A percentile compares a stretch with the other conserved stretches of the same genome.
Conservation (phyloP, 2,113 vertebrate species). For the Gambusia holbrooki region DNA sequence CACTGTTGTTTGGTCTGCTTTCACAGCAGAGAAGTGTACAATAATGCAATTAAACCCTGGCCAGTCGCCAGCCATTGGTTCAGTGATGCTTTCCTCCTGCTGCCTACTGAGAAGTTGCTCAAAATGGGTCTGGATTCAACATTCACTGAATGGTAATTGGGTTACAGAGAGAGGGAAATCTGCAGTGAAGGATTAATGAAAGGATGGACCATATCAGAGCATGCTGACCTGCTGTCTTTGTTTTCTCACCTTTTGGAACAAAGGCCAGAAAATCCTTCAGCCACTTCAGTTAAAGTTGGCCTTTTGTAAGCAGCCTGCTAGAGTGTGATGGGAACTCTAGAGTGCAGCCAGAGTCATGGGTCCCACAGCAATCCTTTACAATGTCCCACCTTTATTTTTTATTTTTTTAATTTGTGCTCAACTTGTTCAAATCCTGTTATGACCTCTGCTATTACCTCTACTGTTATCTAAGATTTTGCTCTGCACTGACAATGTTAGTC, state of each 20-base stretch:
- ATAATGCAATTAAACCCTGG: slow-evolving; percentile 60
- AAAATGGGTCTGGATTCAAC: slow-evolving; percentile 35
- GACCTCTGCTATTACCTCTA: slow-evolving; percentile 2
- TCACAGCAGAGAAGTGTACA: slow-evolving; percentile 36
- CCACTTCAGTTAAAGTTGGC: slow-evolving; percentile 33
- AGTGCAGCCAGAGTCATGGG: neutral
- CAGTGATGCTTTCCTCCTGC: slow-evolving; percentile 41
- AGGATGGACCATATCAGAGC: neutral
- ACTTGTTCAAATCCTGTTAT: slow-evolving; percentile 9
- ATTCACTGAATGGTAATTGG: slow-evolving; percentile 40
- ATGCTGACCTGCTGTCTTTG: slow-evolving; percentile 23
- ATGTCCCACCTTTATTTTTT: slow-evolving; percentile 17
- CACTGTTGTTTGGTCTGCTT: slow-evolving; percentile 42
- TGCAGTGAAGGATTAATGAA: slow-evolving; percentile 33
- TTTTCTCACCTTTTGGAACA: slow-evolving; percentile 34
- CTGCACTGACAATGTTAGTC: neutral
- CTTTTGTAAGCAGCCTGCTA: slow-evolving; percentile 31
- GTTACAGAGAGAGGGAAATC: slow-evolving; percentile 37
- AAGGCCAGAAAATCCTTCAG: slow-evolving; percentile 43
- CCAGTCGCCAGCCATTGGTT: slow-evolving; percentile 41
- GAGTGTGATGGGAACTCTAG: slow-evolving; percentile 17
- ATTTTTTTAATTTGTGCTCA: slow-evolving; percentile 13
- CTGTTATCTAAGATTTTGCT: slow-evolving; percentile 25
- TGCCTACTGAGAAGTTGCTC: slow-evolving; percentile 32
- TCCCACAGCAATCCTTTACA: neutral